phyloP scores from a whole-genome alignment of 2,888 invertebrate genomes.

The Torymus auratus region DNA sequence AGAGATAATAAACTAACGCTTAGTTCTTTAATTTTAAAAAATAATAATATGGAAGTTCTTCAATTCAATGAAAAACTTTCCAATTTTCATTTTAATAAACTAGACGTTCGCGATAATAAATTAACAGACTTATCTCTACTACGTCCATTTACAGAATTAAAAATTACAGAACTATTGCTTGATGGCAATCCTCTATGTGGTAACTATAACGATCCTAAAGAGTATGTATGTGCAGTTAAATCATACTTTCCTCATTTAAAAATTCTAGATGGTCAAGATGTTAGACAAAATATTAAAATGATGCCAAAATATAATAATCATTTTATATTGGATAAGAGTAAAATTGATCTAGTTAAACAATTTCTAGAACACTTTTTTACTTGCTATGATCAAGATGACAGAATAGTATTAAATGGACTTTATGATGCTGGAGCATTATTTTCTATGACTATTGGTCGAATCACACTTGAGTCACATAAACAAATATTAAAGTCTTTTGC shows the following conservation, averaged over 20 bases:
- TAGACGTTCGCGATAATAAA: constrained; percentile 71
- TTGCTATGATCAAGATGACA: constrained; percentile 72
- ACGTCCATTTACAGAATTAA: constrained; percentile 69
- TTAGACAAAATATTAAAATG: constrained; percentile 67
- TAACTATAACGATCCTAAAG: constrained; percentile 65
- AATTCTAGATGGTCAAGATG: constrained; percentile 70
- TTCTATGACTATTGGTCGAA: constrained; percentile 71
- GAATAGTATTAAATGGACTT: constrained; percentile 70
- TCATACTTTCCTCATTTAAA: constrained; percentile 70
- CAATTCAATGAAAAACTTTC: constrained; percentile 69
- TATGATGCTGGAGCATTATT: constrained; percentile 72
- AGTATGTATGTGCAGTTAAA: constrained; percentile 69
- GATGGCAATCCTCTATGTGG: constrained; percentile 73
- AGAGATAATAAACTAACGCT: constrained; percentile 66
- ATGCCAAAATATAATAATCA: constrained; percentile 64
- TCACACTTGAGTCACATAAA: constrained; percentile 68
- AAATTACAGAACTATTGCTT: constrained; percentile 72
- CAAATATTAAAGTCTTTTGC: constrained; percentile 69
- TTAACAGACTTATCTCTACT: constrained; percentile 67
- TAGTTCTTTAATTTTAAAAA: constrained; percentile 69
- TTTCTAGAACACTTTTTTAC: constrained; percentile 72
- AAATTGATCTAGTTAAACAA: constrained; percentile 69
- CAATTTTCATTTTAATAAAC: constrained; percentile 66
- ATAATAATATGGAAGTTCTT: constrained; percentile 67
- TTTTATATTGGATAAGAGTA: constrained; percentile 67